phyloP scores from a whole-genome alignment of 2,797 vertebrate species.

The Scolopax rusticola region DNA sequence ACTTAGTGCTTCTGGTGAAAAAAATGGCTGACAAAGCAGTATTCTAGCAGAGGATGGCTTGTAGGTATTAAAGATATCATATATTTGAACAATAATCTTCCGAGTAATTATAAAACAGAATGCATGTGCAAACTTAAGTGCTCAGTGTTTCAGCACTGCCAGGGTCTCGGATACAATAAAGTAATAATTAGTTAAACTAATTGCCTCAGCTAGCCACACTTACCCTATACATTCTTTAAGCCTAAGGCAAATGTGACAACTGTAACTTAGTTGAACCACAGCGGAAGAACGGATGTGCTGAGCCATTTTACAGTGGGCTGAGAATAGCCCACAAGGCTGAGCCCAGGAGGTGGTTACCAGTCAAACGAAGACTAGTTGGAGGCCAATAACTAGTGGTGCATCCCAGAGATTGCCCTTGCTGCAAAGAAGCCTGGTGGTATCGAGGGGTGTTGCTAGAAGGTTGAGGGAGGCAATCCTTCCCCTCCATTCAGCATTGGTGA shows the following conservation, averaged over 20 bases:
- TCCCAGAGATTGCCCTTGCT: background rate
- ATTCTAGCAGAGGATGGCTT: background rate
- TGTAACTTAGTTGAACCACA: background rate
- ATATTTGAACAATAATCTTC: background rate
- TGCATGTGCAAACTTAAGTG: fast-evolving
- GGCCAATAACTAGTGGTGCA: fast-evolving
- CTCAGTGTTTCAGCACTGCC: background rate
- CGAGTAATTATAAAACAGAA: background rate
- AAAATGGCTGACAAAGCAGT: background rate
- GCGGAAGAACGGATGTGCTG: background rate
- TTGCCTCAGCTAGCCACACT: background rate
- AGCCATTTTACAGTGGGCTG: background rate
- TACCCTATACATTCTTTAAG: background rate
- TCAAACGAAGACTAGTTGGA: background rate
- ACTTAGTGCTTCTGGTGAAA: background rate
- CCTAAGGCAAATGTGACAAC: background rate
- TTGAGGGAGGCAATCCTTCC: background rate
- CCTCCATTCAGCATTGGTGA: background rate
- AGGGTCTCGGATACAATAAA: background rate
- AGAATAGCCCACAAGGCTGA: background rate
- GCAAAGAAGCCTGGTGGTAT: background rate
- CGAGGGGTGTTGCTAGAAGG: background rate
- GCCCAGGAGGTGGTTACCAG: background rate
- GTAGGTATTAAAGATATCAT: background rate
- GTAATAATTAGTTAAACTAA: background rate